A percentile compares a stretch with the other conserved stretches of the same genome.
These are phyloP conservation scores for Heliconius hortense DNA, from an alignment of 2,888 invertebrate species.

Conservation along the genomic window DNA sequence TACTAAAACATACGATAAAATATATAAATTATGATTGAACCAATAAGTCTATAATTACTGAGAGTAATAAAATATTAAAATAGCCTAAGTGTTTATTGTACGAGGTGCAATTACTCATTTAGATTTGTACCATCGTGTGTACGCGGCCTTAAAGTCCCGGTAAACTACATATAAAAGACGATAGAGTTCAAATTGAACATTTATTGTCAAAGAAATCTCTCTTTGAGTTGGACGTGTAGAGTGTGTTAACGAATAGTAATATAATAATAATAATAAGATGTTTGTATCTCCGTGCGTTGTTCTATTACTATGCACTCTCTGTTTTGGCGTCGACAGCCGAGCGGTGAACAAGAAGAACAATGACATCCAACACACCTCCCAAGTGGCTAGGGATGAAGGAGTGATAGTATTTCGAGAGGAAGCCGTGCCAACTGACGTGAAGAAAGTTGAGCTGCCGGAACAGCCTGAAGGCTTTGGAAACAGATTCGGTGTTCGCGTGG, in stretches of 20 bases:
- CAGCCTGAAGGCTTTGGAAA: slow-evolving; percentile 21
- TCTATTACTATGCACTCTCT: slow-evolving; percentile 4
- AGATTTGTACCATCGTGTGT: background rate
- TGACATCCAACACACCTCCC: background rate
- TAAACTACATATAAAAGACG: slow-evolving; percentile 17
- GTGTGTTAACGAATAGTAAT: background rate
- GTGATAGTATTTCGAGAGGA: slow-evolving; percentile 20
- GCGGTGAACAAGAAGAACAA: background rate
- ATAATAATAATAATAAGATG: background rate
- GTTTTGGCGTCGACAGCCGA: slow-evolving; percentile 5
- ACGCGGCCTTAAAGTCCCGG: slow-evolving; percentile 4
- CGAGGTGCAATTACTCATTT: background rate
- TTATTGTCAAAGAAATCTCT: slow-evolving; percentile 12
- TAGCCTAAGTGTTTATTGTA: background rate
- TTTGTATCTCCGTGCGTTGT: slow-evolving; percentile 1
- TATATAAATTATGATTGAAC: background rate
- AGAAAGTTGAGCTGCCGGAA: background rate
- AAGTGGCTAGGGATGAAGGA: background rate
- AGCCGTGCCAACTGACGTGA: background rate
- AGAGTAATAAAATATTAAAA: background rate
- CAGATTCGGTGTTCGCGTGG: slow-evolving; percentile 30
- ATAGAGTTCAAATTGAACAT: slow-evolving; percentile 6
- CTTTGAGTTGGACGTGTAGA: slow-evolving; percentile 10
- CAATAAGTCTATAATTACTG: background rate
- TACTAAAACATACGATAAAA: background rate